Percentiles rank a stretch among this genome's conserved stretches.
Conservation (phyloP, 2,888 invertebrate genomes). For the Sarcophaga rosellei region DNA sequence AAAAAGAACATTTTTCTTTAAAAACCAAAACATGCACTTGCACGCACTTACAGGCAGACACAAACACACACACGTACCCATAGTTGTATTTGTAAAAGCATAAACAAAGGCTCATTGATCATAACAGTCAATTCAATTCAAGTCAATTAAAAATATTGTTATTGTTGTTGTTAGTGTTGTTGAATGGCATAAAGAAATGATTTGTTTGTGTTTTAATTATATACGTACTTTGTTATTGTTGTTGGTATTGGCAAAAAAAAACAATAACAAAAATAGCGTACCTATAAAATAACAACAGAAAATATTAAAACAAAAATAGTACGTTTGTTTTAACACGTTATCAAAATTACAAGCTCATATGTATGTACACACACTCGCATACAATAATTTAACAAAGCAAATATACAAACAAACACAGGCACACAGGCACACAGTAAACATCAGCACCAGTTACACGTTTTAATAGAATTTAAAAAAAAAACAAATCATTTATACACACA, state of each 20-base stretch:
- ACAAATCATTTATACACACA: not conserved
- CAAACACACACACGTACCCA: not conserved
- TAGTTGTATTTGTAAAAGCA: too few relatives aligned
- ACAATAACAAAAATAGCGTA: constrained; percentile 3
- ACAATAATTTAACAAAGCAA: constrained; percentile 28
- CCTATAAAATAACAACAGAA: not conserved
- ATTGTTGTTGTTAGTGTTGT: constrained; percentile 5
- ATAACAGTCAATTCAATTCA: not conserved
- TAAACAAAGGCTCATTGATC: constrained; percentile 6
- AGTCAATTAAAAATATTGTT: constrained; percentile 29
- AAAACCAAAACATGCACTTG: constrained; percentile 6
- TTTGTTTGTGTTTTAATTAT: too few relatives aligned
- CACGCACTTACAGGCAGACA: not conserved
- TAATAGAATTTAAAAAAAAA: constrained; percentile 10
- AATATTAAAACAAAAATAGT: constrained; percentile 50
- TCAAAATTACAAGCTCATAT: constrained; percentile 55
- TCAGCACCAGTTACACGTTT: constrained; percentile 27
- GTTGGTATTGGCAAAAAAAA: not conserved
- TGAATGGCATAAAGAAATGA: not conserved
- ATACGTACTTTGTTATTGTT: too few relatives aligned
- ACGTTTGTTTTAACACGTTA: constrained; percentile 52
- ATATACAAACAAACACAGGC: not conserved
- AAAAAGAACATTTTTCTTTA: not conserved
- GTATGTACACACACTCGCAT: not conserved
- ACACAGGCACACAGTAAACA: constrained; percentile 1